Evolutionary conservation across 1,140 invertebrate species (phyloP).

Genomic region (Limonius californicus): DNA sequence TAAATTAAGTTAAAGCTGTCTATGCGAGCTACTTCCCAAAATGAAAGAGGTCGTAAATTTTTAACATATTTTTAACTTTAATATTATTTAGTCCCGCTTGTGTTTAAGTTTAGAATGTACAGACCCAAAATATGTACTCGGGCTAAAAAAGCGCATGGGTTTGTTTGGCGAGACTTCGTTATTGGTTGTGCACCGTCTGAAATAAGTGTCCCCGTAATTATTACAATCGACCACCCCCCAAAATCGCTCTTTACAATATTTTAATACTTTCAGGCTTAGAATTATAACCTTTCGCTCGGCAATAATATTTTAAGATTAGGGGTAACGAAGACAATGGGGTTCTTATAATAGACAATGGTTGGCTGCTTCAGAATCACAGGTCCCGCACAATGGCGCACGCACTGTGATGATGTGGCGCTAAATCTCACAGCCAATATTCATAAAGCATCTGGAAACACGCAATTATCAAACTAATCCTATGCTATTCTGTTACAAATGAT

Average conservation of each 20-base stretch:
- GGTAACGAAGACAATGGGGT: constrained; percentile 2
- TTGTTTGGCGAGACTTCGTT: background rate
- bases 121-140: background rate
- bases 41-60: background rate
- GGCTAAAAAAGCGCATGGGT: too few species aligned
- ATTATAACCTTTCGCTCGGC: constrained; percentile 1
- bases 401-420: constrained; percentile 19
- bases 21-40: too few species aligned
- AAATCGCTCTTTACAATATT: background rate
- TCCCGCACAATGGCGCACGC: constrained; percentile 16
- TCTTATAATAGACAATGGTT: constrained; percentile 10
- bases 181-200: too few species aligned
- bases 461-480: constrained; percentile 21
- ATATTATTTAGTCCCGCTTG: background rate
- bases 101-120: background rate
- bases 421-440: constrained; percentile 24
- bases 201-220: too few species aligned
- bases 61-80: constrained; percentile 1
- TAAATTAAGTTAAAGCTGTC: too few species aligned
- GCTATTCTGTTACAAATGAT: constrained; percentile 21
- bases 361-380: constrained; percentile 9
- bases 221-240: background rate
- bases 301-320: constrained; percentile 12
- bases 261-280: background rate
- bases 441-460: constrained; percentile 23